phyloP scores from a whole-genome alignment of 2,797 vertebrate species.

The Mus caroli region DNA sequence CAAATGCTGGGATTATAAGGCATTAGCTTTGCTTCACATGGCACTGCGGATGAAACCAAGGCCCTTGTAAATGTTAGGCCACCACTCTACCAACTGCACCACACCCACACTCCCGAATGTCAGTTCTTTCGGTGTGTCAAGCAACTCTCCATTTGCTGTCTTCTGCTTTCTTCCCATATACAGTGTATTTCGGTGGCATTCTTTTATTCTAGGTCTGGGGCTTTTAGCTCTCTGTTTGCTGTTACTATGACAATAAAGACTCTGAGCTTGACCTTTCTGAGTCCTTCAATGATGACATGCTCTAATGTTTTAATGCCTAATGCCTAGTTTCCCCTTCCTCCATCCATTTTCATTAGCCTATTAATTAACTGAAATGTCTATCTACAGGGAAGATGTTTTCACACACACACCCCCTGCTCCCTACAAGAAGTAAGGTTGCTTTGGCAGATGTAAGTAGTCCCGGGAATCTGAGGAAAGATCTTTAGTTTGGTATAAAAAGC shows the following conservation, averaged over 20 bases:
- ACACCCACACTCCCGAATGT: not conserved
- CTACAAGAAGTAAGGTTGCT: constrained; percentile 36
- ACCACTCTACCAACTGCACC: not conserved
- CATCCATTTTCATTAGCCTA: constrained; percentile 44
- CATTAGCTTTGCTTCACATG: not conserved
- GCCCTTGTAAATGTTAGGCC: not conserved
- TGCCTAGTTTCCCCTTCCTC: constrained; percentile 32
- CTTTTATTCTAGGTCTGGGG: not conserved
- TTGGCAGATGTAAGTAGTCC: constrained; percentile 45
- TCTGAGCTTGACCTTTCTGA: constrained; percentile 41
- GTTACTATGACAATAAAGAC: not conserved
- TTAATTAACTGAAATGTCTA: constrained; percentile 66
- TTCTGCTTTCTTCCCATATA: not conserved
- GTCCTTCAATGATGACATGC: constrained; percentile 21
- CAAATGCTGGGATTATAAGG: not conserved
- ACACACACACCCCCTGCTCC: constrained; percentile 37
- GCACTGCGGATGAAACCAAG: not conserved
- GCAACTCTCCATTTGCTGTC: not conserved
- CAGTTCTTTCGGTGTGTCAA: not conserved
- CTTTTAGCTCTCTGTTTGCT: constrained; percentile 48
- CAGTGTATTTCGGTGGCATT: not conserved
- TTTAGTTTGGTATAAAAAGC: constrained; percentile 56
- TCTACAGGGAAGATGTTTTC: constrained; percentile 42
- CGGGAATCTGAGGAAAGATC: constrained; percentile 34
- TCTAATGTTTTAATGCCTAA: constrained; percentile 43